Conservation (phyloP, 2,888 invertebrate genomes). For the Pammene fasciana region DNA sequence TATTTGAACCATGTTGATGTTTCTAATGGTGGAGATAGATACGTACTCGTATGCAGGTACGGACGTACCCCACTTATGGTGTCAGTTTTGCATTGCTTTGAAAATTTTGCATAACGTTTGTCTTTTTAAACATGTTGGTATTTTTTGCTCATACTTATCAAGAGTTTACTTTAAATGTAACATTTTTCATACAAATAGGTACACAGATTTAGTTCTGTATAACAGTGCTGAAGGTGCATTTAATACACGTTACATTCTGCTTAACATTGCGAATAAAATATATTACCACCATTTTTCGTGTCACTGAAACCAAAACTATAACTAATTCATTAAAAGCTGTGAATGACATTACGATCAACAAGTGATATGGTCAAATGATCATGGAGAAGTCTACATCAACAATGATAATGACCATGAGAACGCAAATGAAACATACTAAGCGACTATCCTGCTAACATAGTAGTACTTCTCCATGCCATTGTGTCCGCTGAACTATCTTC, state of each 20-base stretch:
- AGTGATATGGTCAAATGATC: constrained; percentile 55
- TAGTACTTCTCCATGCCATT: constrained; percentile 66
- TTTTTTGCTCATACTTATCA: no score
- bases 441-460: constrained; percentile 47
- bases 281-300: constrained; percentile 51
- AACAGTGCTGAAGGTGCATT: constrained; percentile 47
- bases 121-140: no score
- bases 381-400: constrained; percentile 61
- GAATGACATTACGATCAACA: constrained; percentile 56
- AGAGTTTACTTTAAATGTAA: no score
- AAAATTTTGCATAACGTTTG: no score
- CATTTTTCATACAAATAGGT: no score
- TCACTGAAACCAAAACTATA: constrained; percentile 59
- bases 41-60: constrained; percentile 29
- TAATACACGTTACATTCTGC: constrained; percentile 8
- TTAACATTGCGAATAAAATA: not conserved
- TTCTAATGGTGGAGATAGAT: no score
- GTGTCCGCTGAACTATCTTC: constrained; percentile 7
- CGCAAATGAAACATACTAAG: constrained; percentile 60
- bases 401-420: constrained; percentile 57
- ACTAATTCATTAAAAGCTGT: constrained; percentile 62
- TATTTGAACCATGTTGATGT: constrained; percentile 40
- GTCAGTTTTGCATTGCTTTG: no score
- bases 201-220: no score
- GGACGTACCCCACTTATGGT: no score